Evolutionary conservation across 2,888 invertebrate genomes (phyloP).

Genomic region (Cataglyphis rosenhaueri): DNA sequence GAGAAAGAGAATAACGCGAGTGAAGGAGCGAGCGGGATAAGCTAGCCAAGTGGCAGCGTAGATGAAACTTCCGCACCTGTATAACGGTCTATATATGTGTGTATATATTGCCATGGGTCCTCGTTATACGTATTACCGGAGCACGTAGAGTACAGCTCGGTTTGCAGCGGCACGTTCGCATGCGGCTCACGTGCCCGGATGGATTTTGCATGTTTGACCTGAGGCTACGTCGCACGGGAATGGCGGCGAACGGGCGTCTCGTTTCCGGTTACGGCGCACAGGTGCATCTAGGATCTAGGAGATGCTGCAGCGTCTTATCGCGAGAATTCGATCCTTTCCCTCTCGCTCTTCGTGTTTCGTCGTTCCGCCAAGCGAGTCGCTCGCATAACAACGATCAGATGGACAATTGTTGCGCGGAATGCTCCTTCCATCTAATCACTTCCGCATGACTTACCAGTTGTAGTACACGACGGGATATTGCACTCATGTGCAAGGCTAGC

Average conservation of each 20-base stretch:
- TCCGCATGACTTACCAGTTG: constrained; percentile 36
- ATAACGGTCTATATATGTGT: constrained; percentile 56
- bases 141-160: constrained; percentile 64
- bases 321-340: constrained; percentile 30
- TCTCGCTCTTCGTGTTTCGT: neutral
- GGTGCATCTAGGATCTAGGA: constrained; percentile 39
- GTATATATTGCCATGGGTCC: constrained; percentile 48
- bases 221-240: constrained; percentile 63
- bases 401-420: constrained; percentile 34
- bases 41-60: constrained; percentile 34
- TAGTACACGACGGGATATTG: constrained; percentile 41
- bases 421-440: constrained; percentile 29
- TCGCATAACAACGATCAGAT: constrained; percentile 31
- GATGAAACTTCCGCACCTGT: constrained; percentile 62
- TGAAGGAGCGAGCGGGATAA: constrained; percentile 33
- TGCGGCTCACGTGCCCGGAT: constrained; percentile 76
- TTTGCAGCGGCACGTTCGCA: constrained; percentile 66
- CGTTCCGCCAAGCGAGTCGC: constrained; percentile 9
- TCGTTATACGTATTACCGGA: constrained; percentile 69
- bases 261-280: constrained; percentile 53
- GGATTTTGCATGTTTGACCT: constrained; percentile 81
- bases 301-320: constrained; percentile 49
- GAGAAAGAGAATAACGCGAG: neutral
- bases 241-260: constrained; percentile 41
- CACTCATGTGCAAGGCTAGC: constrained; percentile 4